A percentile compares a stretch with the other conserved stretches of the same genome.
These are phyloP conservation scores for Siphamia tubifer DNA, from an alignment of 2,113 vertebrate genomes.

Conservation along the genomic window DNA sequence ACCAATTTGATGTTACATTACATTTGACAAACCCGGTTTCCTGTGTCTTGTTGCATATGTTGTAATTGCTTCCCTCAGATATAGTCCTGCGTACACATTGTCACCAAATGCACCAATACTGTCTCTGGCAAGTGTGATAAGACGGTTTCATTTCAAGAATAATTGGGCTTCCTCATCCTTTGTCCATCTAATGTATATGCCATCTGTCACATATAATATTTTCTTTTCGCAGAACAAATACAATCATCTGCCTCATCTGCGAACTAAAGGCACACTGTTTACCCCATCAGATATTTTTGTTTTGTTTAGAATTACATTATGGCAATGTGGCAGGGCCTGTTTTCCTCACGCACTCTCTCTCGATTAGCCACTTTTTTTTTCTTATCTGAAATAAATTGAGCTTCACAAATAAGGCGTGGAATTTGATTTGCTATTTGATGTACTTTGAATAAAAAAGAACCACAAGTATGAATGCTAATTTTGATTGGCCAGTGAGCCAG, in stretches of 20 bases:
- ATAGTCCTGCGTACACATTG: not conserved
- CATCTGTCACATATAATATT: constrained; percentile 22
- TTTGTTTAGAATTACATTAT: constrained; percentile 53
- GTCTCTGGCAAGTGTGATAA: constrained; percentile 25
- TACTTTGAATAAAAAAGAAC: constrained; percentile 54
- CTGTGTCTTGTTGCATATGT: not conserved
- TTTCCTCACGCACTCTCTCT: constrained; percentile 30
- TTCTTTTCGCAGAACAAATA: constrained; percentile 45
- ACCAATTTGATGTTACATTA: not conserved
- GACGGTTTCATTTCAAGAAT: constrained; percentile 23
- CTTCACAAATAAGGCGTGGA: constrained; percentile 47
- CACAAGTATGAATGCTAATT: constrained; percentile 60
- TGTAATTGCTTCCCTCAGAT: not conserved
- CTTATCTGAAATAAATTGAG: constrained; percentile 61
- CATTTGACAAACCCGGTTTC: not conserved
- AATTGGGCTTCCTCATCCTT: not conserved
- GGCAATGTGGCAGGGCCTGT: not conserved
- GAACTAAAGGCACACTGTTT: constrained; percentile 36
- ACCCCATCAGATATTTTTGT: constrained; percentile 54
- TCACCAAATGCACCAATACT: not conserved
- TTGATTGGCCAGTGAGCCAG: constrained; percentile 52
- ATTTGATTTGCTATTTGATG: constrained; percentile 66
- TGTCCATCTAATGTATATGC: constrained; percentile 28
- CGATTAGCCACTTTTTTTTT: constrained; percentile 53
- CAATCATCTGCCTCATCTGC: constrained; percentile 42